phyloP scores from a whole-genome alignment of 2,888 invertebrate species.

The Eudemis profundana region DNA sequence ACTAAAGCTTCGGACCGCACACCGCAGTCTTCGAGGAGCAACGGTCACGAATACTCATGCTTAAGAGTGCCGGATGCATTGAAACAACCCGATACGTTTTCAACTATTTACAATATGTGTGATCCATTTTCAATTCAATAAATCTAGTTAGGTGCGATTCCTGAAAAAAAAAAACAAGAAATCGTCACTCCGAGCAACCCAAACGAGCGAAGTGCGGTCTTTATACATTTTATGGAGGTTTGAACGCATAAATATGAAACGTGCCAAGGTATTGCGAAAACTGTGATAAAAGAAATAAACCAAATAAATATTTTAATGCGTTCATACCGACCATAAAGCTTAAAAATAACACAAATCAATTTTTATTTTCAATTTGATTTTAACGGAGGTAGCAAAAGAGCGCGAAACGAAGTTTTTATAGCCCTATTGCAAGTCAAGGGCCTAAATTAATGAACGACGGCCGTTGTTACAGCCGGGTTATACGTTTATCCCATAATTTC shows the following conservation, averaged over 20 bases:
- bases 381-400: slow-evolving; percentile 28
- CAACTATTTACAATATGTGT: no score
- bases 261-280: slow-evolving; percentile 8
- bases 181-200: no score
- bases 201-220: no score
- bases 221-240: not conserved
- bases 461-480: not conserved
- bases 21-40: no score
- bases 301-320: slow-evolving; percentile 15
- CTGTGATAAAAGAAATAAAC: slow-evolving; percentile 15
- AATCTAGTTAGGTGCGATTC: no score
- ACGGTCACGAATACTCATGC: no score
- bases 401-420: slow-evolving; percentile 38
- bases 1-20: no score
- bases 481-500: not conserved
- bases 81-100: no score
- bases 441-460: slow-evolving; percentile 25
- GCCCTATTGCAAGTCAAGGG: slow-evolving; percentile 29
- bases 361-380: slow-evolving; percentile 37
- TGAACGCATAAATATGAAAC: slow-evolving; percentile 1
- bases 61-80: no score
- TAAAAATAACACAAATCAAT: slow-evolving; percentile 39
- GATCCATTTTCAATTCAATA: no score
- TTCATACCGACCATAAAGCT: slow-evolving; percentile 29
- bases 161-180: no score